These are phyloP conservation scores for Gambusia holbrooki DNA, from an alignment of 2,113 vertebrate genomes.

Conservation along the genomic window DNA sequence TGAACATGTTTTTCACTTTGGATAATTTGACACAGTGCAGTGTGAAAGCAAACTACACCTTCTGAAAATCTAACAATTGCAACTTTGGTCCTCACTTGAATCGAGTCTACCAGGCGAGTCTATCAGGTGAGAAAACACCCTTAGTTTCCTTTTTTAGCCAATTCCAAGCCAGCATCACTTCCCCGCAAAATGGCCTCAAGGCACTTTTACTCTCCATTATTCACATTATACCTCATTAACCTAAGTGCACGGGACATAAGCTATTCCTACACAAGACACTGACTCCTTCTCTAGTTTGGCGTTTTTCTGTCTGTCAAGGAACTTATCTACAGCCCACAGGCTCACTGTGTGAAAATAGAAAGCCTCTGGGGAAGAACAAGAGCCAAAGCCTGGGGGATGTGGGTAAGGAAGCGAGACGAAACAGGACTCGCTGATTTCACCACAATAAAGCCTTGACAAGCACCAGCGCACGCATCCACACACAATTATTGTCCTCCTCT, in stretches of 20 bases:
- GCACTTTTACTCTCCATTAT: constrained; percentile 27
- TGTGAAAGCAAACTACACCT: no score
- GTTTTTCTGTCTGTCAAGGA: constrained; percentile 51
- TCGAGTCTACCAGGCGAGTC: no score
- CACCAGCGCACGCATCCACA: constrained; percentile 45
- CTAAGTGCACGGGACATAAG: constrained; percentile 25
- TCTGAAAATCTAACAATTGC: no score
- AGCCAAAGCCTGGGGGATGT: constrained; percentile 18
- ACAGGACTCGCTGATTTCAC: constrained; percentile 42
- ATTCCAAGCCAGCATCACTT: constrained; percentile 11
- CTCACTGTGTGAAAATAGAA: constrained; percentile 46
- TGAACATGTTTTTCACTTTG: no score
- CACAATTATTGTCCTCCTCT: constrained; percentile 30
- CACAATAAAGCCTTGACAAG: constrained; percentile 38
- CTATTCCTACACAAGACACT: constrained; percentile 44
- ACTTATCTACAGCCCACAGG: constrained; percentile 73
- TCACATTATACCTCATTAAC: constrained; percentile 55
- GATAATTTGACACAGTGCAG: no score
- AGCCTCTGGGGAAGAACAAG: constrained; percentile 15
- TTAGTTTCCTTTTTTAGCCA: background rate
- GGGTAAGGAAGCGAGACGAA: constrained; percentile 29
- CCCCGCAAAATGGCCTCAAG: constrained; percentile 30
- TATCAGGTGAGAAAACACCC: background rate
- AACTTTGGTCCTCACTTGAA: no score
- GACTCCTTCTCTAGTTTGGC: constrained; percentile 32